These are phyloP conservation scores for Mesocricetus auratus DNA, from an alignment of 2,113 vertebrate species.

Conservation along the genomic window DNA sequence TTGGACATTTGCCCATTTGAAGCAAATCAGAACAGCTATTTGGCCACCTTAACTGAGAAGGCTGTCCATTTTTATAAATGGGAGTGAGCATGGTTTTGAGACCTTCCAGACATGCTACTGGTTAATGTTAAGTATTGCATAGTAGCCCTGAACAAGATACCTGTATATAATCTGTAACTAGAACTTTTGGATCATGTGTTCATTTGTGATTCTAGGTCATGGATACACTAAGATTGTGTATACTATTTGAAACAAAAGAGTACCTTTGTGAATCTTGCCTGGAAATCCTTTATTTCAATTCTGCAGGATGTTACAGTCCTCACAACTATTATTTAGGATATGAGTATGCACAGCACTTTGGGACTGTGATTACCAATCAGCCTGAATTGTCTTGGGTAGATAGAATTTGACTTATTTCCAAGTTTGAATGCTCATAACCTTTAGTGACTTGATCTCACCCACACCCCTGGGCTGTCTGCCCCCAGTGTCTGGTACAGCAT, in stretches of 20 bases:
- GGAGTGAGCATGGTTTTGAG: conserved; percentile 87
- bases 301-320: not conserved
- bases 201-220: conserved; percentile 28
- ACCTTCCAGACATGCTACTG: not conserved
- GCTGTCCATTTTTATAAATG: conserved; percentile 95
- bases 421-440: not conserved
- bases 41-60: conserved; percentile 96
- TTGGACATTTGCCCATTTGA: conserved; percentile 94
- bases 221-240: not conserved
- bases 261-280: conserved; percentile 35
- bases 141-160: not conserved
- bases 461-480: not conserved
- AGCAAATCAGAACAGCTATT: conserved; percentile 90
- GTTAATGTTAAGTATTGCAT: not conserved
- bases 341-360: not conserved
- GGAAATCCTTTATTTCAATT: not conserved
- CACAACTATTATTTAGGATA: not conserved
- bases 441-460: not conserved
- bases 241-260: not conserved
- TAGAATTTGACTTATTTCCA: conserved; percentile 35
- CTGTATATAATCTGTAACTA: not conserved
- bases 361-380: not conserved
- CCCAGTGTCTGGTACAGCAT: not conserved
- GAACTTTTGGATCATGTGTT: conserved; percentile 43
- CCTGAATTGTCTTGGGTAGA: not conserved